Base-by-base conservation (phyloP, 2,888 invertebrate species). In the Drosophila fungiperda region DNA sequence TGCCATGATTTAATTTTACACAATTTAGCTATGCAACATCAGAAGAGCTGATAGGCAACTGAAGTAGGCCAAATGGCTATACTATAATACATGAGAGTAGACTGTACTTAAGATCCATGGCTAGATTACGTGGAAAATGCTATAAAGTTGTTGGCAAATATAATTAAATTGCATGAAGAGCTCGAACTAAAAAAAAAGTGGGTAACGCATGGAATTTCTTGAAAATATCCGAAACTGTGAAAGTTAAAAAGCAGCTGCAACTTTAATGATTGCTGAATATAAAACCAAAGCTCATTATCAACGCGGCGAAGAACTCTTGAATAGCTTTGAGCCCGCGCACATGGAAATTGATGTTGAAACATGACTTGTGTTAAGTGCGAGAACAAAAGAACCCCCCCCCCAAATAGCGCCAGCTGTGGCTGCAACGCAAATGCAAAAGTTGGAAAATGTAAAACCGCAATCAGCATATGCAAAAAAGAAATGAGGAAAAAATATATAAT, bases 1-100 rank as follows among this genome's bases (percentile, higher is more conserved):
- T 82, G 80, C 78, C 78, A 77, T 68, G 71, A 82, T 87, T 87
- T 80, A 87, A 84, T 87, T 87, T 75, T 60, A 77, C 55, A 80
- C 82, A 81, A 69, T 82, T 78, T 84, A 54, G 60, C 40, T 53
- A 36, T 68, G 48, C 42, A 35, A 38, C 61, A 76, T 61, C 73
- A 40, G 45, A 64, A 48, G 40, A 62, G 73, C 40, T 3, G 42
- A 55, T 45, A 38, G 48, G 40, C 15, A 26, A 17, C 29, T 36
- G 29, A 58, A 57, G 29, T 58, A 23, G 61, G 42, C 40, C 52
- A 42, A 49, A 54, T 66, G 32, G 15, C 63, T 52, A 15, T 20
- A 52, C 45, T 11, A 23, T 48, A 15, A 32, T 38, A 11, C 15
- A 38, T 32, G 32, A 35, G 35, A 65, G 23, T 2, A 36, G 29